Conservation (phyloP, 2,113 vertebrate genomes). For the Lepus americanus region DNA sequence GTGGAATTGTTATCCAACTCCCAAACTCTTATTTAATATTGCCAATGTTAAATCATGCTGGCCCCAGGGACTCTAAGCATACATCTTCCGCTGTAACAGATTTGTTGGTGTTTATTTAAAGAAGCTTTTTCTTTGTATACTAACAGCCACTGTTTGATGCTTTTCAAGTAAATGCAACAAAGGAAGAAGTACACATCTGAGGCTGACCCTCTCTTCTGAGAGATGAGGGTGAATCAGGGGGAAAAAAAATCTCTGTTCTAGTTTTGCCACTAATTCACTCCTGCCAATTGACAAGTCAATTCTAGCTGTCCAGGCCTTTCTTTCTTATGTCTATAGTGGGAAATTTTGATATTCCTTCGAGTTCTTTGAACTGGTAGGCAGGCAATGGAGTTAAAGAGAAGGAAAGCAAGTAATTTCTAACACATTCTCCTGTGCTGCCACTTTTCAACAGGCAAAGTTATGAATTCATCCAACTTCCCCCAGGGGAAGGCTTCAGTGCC, state of each 20-base stretch:
- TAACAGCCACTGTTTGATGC: background rate
- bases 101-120: slow-evolving; percentile 64
- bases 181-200: background rate
- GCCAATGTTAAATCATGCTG: slow-evolving; percentile 69
- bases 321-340: background rate
- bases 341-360: background rate
- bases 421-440: background rate
- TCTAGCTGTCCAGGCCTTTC: background rate
- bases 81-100: slow-evolving; percentile 12
- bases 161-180: background rate
- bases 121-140: background rate
- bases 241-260: background rate
- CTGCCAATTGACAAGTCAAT: background rate
- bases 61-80: background rate
- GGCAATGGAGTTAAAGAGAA: rapidly evolving
- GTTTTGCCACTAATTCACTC: background rate
- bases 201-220: background rate
- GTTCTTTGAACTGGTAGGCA: background rate
- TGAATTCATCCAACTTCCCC: background rate
- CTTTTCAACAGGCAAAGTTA: background rate
- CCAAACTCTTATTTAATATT: slow-evolving; percentile 64
- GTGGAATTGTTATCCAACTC: slow-evolving; percentile 37
- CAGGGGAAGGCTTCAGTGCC: background rate
- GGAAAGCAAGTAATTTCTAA: background rate
- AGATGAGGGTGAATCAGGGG: background rate